Base-by-base conservation (phyloP, 1,140 invertebrate genomes). In the Bombus fervidus region DNA sequence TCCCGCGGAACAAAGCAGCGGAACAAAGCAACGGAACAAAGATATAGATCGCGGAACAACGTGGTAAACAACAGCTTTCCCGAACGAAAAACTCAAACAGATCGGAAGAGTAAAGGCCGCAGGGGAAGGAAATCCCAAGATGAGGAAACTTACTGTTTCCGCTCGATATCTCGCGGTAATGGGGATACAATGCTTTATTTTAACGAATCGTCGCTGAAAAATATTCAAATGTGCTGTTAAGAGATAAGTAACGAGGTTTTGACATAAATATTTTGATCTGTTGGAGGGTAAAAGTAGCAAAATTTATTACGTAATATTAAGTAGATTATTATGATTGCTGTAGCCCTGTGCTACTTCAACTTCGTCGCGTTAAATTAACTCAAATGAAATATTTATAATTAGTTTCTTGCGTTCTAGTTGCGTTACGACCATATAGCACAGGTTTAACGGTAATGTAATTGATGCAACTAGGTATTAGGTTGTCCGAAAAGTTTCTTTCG, bases 1-100 rank as follows among this genome's bases (percentile, higher is more conserved):
- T 66, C 37, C 43, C 41, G 37, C 5, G 12, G 34, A 39, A 76
- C 74, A 59, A 57, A 15, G 18, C 13, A 13, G 31, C 15, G 77
- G 78, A 79, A 87, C 76, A 34, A 75, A 66, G 72, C 59, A 34
- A 8, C 64, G 5, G 15, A 8, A 64, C 62, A 8, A 18, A 62
- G 59, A 62, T 68, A 73, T 31, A 71, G 73, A 84, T 88, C 81
- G n/a, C 59, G 15, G 76, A 62, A 87, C 75, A 79, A 75, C 69
- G 57, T 53, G 37, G 86, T 85, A 87, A 87, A 88, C 86, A 88
- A 88, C 57, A 62, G 62, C 43, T 87, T 82, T 81, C 43, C 66
- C 25, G 41, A 18, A 72, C 76, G 87, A 68, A 80, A 84, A 87
- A 69, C 87, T 84, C 72, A 76, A 31, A 79, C 47, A 75, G 59